These are phyloP conservation scores for Probaryconus sp. DNA, from an alignment of 1,140 invertebrate species.

Conservation along the genomic window DNA sequence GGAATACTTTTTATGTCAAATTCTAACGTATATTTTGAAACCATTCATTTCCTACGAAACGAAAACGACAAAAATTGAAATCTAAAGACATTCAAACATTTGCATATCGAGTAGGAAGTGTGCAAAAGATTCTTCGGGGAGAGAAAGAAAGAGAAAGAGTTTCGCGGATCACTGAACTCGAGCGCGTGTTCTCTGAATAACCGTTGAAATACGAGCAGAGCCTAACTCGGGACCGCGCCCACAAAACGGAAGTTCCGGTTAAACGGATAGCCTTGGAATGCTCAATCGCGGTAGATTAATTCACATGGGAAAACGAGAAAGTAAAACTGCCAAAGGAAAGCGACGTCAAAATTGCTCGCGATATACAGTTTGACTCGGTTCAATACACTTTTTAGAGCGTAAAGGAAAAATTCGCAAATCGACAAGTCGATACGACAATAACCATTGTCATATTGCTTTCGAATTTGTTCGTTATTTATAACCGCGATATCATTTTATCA, in stretches of 20 bases:
- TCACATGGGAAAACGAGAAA: constrained; percentile 46
- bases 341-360: constrained; percentile 26
- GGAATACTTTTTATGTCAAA: too few species aligned
- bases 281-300: constrained; percentile 30
- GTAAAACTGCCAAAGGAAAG: constrained; percentile 30
- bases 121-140: constrained; percentile 40
- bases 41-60: too few species aligned
- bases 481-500: too few species aligned
- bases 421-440: too few species aligned
- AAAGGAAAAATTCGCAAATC: constrained; percentile 2
- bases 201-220: constrained; percentile 48
- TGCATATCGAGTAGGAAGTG: constrained; percentile 67
- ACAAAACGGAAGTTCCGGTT: constrained; percentile 67
- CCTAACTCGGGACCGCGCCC: constrained; percentile 50
- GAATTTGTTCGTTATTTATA: too few species aligned
- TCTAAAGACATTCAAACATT: constrained; percentile 34
- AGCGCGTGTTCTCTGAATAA: constrained; percentile 37
- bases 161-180: constrained; percentile 70
- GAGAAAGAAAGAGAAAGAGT: constrained; percentile 65
- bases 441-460: too few species aligned
- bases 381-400: constrained; percentile 12
- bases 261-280: constrained; percentile 55
- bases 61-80: too few species aligned
- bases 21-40: too few species aligned
- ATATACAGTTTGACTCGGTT: constrained; percentile 13